phyloP scores from a whole-genome alignment of 2,797 vertebrate species.

The Rhincodon typus region DNA sequence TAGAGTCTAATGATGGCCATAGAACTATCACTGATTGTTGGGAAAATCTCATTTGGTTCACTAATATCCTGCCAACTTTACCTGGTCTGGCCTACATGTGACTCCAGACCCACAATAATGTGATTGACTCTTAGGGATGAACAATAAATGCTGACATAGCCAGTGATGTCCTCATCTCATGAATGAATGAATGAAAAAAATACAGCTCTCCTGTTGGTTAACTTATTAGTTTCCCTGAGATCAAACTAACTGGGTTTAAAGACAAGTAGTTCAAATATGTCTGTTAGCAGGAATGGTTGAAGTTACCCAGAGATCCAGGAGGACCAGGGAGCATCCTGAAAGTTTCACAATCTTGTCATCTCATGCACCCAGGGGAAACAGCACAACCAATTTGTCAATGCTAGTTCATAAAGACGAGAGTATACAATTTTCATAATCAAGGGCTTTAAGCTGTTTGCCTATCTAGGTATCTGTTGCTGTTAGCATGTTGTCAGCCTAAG shows the following conservation, averaged over 20 bases:
- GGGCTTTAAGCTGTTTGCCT: background rate
- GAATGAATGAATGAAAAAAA: too few species aligned
- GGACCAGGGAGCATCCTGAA: background rate
- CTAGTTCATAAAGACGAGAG: background rate
- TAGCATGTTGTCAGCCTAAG: background rate
- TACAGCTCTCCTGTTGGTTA: too few species aligned
- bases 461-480: background rate
- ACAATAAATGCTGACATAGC: too few species aligned
- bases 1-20: too few species aligned
- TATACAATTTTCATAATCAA: background rate
- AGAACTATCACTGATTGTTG: too few species aligned
- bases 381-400: background rate
- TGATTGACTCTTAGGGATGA: too few species aligned
- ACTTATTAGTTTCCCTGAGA: background rate
- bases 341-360: background rate
- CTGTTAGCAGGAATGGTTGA: background rate
- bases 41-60: too few species aligned
- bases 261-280: background rate
- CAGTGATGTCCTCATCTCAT: too few species aligned
- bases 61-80: too few species aligned
- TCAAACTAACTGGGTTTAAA: background rate
- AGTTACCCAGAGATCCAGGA: background rate
- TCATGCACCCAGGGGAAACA: background rate
- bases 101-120: too few species aligned
- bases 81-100: too few species aligned